Evolutionary conservation across 2,888 invertebrate species (phyloP).

Genomic region (Hyposoter didymator): DNA sequence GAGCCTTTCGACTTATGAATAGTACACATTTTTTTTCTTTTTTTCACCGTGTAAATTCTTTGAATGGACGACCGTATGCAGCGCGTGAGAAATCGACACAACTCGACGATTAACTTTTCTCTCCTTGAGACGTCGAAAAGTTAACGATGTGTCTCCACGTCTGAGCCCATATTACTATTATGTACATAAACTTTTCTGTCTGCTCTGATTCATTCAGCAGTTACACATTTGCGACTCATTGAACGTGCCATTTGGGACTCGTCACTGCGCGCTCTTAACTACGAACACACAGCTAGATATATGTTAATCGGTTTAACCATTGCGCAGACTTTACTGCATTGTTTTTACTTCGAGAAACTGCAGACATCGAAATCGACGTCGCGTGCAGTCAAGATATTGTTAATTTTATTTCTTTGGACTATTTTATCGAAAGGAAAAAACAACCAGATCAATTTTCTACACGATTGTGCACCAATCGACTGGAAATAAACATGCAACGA

Average conservation of each 20-base stretch:
- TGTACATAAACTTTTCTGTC: conserved; percentile 28
- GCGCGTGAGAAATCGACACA: conserved; percentile 35
- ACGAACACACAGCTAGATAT: neutral
- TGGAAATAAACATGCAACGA: neutral
- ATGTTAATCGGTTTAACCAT: conserved; percentile 2
- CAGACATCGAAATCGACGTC: neutral
- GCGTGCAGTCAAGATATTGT: neutral
- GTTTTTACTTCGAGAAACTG: neutral
- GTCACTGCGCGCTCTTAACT: neutral
- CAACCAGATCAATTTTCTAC: neutral
- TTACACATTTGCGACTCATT: conserved; percentile 28
- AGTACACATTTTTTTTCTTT: neutral
- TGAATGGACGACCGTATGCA: neutral
- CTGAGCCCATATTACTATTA: conserved; percentile 25
- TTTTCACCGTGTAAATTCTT: neutral
- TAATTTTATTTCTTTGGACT: neutral
- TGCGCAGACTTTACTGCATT: neutral
- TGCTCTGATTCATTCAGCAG: conserved; percentile 47
- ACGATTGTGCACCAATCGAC: neutral
- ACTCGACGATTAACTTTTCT: conserved; percentile 29
- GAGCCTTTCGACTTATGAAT: neutral
- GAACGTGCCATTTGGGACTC: conserved; percentile 9
- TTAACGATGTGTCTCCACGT: conserved; percentile 16
- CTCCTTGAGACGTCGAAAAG: conserved; percentile 31
- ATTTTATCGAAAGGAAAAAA: neutral